Evolutionary conservation across 1,140 invertebrate genomes (phyloP).

Genomic region (Psilanteris sp.): DNA sequence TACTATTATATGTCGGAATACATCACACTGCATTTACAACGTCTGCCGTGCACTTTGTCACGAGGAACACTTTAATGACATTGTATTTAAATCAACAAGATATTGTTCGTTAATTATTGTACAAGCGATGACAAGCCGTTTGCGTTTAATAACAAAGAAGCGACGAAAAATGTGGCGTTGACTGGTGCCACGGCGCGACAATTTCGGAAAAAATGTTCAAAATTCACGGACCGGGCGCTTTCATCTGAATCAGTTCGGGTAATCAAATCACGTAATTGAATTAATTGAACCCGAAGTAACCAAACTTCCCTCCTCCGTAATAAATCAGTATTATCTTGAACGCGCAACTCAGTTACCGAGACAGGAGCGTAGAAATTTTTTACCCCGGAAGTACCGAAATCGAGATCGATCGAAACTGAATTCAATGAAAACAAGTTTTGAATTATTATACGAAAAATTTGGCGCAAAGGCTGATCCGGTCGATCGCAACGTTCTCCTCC

Average conservation of each 20-base stretch:
- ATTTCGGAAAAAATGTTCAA: conserved; percentile 28
- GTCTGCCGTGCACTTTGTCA: no score
- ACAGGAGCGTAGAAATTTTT: conserved; percentile 9
- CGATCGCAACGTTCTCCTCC: conserved; percentile 1
- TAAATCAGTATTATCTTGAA: conserved; percentile 48
- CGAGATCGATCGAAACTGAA: conserved; percentile 13
- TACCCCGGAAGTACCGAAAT: conserved; percentile 21
- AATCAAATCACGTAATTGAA: conserved; percentile 48
- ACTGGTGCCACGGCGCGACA: no score
- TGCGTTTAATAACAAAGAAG: no score
- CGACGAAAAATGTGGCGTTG: no score
- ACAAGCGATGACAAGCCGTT: no score
- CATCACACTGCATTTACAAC: no score
- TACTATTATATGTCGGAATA: no score
- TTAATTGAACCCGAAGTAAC: conserved; percentile 48
- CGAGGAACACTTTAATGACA: no score
- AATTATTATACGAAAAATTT: conserved; percentile 33
- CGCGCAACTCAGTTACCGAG: conserved; percentile 26
- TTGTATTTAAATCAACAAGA: no score
- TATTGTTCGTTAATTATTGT: no score
- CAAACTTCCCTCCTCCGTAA: conserved; percentile 49
- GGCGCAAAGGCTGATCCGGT: conserved; percentile 3
- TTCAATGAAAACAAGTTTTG: conserved; percentile 39
- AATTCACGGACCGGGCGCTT: conserved; percentile 38
- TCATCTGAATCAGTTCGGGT: conserved; percentile 41